Evolutionary conservation across 2,888 invertebrate species (phyloP), one percentile per base, ranked within the genome.

Genomic region (Plebejus anna): DNA sequence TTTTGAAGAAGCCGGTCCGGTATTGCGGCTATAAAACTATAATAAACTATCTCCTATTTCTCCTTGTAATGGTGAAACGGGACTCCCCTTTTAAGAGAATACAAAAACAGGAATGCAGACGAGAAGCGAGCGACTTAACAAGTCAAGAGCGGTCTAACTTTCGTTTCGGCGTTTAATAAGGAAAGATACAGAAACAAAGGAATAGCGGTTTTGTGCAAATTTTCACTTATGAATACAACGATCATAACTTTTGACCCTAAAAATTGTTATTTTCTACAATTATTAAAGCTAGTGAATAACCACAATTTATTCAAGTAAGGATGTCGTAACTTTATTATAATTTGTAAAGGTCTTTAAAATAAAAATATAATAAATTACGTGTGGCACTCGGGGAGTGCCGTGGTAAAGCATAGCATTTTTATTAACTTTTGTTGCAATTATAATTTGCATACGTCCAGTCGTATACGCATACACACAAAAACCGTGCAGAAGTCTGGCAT

Each of bases 131-230:
- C 32, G 32, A 66, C 66, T 66, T 66, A 66, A 66, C 66, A 66
- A 66, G 66, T 66, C 66, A 66, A 66, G 66, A 66, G 66, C 66
- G 66, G 66, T 66, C 16, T 36, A 66, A 32, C 66, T 36, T 66
- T 36, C 66, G 66, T 66, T 66, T 66, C 32, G 66, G 66, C 66
- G 66, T 66, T 66, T 66, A 66, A 66, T 66, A 66, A 66, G 66
- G 66, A 66, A 66, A 32, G 13, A 66, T 66, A 66, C 66, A 66
- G 66, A 66, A 66, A 66, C 66, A 66, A 66, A 66, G 66, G 32
- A 66, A 66, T 66, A 66, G 32, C 13, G 32, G 66, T 66, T 61
- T 66, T 66, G 66, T 66, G 66, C 5, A 66, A 66, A 36, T 66
- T 66, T 66, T 66, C 66, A 66, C 5, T 36, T 16, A 66, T 66